Base-by-base conservation (phyloP, 1,140 invertebrate genomes). In the Andrena cerasifolii region DNA sequence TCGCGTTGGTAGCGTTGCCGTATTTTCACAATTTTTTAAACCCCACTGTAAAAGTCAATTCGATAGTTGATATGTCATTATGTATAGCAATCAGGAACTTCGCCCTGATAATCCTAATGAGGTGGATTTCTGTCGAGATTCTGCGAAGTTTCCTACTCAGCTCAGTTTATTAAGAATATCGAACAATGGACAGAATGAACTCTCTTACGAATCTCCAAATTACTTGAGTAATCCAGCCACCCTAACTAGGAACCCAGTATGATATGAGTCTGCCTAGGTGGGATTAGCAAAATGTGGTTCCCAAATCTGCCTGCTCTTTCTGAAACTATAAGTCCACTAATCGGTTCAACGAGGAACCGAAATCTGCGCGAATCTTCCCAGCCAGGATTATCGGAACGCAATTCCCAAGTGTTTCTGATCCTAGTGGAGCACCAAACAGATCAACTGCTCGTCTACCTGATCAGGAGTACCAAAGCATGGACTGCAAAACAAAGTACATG, bases 281-380 rank as follows among this genome's bases (percentile, higher is more conserved):
- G 51, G 24, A 68, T 54, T 54, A 68, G 36, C 65, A 51, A 21
- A 51, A 51, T 8, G 4, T 24, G 49, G 21, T 51, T 51, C 18
- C n/a, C 2, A 18, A 26, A 54, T 68, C 36, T 8, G 10, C 0
- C 6, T 18, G 18, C 26, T 28, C 49, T 40, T 54, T 36, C 21
- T 10, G 33, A 56, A 14, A 56, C 24, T 10, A 7, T 18, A 0
- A 31, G 16, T 43, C 24, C n/a, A 31, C 16, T 40, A 45, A 59
- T 47, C 40, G 3, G 10, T 33, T 31, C 6, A 0, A n/a, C 28
- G 8, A 4, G 31, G 12, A 58, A 45, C 14, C 21, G 10, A 8
- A 51, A 21, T 16, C n/a, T 8, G 31, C 6, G 18, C 0, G 26
- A 59, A 24, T 26, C 21, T 54, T 36, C 31, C 31, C 6, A 26